Base-by-base conservation (phyloP, 2,888 invertebrate genomes). In the Zelleria hepariella region DNA sequence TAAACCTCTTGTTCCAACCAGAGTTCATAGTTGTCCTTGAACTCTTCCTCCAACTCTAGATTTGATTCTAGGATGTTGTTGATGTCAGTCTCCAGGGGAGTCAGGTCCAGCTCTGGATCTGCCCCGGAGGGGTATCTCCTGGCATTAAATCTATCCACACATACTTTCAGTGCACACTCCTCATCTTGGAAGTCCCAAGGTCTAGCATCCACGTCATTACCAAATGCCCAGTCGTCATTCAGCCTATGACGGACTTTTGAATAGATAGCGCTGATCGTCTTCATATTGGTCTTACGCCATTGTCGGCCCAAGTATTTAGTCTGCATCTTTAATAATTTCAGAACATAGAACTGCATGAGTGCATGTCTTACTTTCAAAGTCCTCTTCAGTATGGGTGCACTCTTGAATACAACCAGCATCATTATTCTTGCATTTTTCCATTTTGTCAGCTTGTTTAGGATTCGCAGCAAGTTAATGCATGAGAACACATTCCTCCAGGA, bases 141-240 rank as follows among this genome's bases (percentile, higher is more conserved):
- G 74, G 95, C 94, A 81, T 99, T 99, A 74, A 99, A 99, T 62
- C 97, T 92, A 86, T 99, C 99, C 2, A 99, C 98, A 65, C 96
- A 96, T 0, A 95, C 94, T 63, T 98, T 92, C 61, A 99, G 86
- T 10, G 97, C 94, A 80, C 98, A 97, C 78, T 99, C 99, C 79
- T 99, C 99, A 32, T 96, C 97, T 86, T 99, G 96, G 70, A 97
- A 99, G 80, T 99, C 98, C 98, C 98, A 98, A 0, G 98, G 98
- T 62, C 98, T 91, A 0, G 98, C 98, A 86, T 99, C 98, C 70
- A 98, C 92, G 89, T 98, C 96, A 89, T 99, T 99, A 59, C 99
- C 99, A 89, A 96, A 99, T 2, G 99, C 99, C 99, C 99, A 99
- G 81, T 99, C 99, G 78, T 99, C 99, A 74, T 98, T 99, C 52